phyloP scores from a whole-genome alignment of 2,113 vertebrate genomes.

The Cheirogaleus medius region DNA sequence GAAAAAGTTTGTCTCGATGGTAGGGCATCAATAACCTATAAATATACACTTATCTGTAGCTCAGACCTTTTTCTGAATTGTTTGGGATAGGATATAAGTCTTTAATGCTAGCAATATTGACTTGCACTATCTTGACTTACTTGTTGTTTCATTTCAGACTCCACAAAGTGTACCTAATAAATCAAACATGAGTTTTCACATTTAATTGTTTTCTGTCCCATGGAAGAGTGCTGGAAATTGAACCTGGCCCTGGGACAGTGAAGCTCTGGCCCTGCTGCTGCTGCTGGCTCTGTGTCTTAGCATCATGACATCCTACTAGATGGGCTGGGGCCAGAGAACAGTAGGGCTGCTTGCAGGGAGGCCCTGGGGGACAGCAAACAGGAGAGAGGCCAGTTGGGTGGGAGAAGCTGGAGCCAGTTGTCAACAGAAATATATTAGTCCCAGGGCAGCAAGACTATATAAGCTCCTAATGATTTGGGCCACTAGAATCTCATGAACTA shows the following conservation, averaged over 20 bases:
- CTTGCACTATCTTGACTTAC: not conserved
- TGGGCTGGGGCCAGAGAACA: not conserved
- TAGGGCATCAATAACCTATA: slow-evolving; percentile 23
- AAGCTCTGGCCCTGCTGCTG: not conserved
- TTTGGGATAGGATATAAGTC: not conserved
- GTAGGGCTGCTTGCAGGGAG: not conserved
- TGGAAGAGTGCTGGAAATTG: not conserved
- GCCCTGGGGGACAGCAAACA: not conserved
- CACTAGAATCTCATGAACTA: slow-evolving; percentile 24
- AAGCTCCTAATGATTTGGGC: slow-evolving; percentile 18
- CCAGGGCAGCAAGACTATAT: not conserved
- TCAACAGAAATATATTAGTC: slow-evolving; percentile 48
- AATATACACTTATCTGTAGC: not conserved
- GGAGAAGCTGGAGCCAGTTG: slow-evolving; percentile 18
- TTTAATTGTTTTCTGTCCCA: slow-evolving; percentile 4
- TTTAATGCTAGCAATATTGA: not conserved
- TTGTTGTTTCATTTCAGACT: slow-evolving; percentile 41
- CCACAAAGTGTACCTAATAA: not conserved
- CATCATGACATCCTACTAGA: not conserved
- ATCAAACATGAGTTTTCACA: slow-evolving; percentile 40
- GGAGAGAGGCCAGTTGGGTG: not conserved
- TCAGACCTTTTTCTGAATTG: not conserved
- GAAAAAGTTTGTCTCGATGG: not conserved
- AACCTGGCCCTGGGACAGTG: not conserved
- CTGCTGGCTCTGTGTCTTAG: not conserved